Conservation (phyloP, 2,113 vertebrate genomes). For the Gymnogyps californianus region DNA sequence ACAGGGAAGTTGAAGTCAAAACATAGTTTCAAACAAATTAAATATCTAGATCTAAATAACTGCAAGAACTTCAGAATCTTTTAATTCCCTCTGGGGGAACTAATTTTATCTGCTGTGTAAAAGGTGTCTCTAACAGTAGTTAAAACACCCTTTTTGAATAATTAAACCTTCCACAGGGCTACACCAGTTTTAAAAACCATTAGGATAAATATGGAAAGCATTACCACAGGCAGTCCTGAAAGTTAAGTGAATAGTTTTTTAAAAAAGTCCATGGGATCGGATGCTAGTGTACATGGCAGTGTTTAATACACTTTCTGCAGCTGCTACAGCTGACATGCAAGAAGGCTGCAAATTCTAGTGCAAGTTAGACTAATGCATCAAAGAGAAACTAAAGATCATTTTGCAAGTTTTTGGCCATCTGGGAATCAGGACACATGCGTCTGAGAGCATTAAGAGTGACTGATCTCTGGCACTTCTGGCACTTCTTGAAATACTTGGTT, state of each 20-base stretch:
- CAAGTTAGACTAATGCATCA: neutral
- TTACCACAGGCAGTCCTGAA: neutral
- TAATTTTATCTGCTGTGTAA: neutral
- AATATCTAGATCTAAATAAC: neutral
- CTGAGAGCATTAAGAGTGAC: neutral
- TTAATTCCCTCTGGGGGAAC: neutral
- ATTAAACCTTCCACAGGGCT: neutral
- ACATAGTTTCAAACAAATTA: neutral
- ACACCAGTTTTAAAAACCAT: neutral
- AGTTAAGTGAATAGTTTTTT: neutral
- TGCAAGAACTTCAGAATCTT: neutral
- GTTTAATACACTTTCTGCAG: neutral
- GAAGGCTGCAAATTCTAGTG: neutral
- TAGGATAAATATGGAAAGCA: neutral
- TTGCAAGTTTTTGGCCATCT: neutral
- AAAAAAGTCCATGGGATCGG: neutral
- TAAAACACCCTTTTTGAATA: neutral
- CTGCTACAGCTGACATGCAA: neutral
- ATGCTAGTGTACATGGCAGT: neutral
- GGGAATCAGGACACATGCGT: neutral
- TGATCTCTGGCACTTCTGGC: neutral
- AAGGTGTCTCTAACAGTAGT: neutral
- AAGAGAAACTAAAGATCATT: neutral
- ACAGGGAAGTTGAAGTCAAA: neutral
- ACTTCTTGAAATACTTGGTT: neutral